Base-by-base conservation (phyloP, 2,888 invertebrate genomes). In the Lamellibrachia columna region DNA sequence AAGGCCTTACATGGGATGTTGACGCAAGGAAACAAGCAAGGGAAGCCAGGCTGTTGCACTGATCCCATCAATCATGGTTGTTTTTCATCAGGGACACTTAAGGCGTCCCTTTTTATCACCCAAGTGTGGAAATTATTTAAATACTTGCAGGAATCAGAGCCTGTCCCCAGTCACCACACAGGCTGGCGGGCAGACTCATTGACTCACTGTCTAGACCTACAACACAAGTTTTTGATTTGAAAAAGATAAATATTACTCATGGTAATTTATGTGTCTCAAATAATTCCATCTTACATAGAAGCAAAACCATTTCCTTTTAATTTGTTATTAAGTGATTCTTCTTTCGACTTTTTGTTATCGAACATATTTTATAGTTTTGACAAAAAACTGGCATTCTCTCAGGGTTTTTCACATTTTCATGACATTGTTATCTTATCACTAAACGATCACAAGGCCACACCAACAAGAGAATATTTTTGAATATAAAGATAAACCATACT, bases 91-190 rank as follows among this genome's bases (percentile, higher is more conserved):
- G 75, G 75, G 75, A n/a, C 75, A 15, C 75, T 75, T 75, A 75
- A n/a, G 75, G n/a, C 22, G 11, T 11, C 22, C 11, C 75, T 75
- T 75, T 75, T 75, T 75, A 75, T 75, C 75, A 75, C 75, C 40
- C 15, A 4, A 75, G 75, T 75, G 75, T 75, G 22, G 75, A 75
- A 75, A 11, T 75, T 15, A 75, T 22, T 75, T 75, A 75, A 22
- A 75, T 75, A 75, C 75, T 75, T 75, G 75, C 75, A 22, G 75
- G 75, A 75, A 75, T 75, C 75, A 22, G 75, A 75, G 75, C 75
- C 15, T 75, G 75, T 15, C 22, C 22, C 22, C 75, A 22, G 75
- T 6, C 1, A 11, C 60, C 60, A 60, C 75, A 75, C 75, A 75
- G 75, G 75, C 15, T 8, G 58, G 58, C 15, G 15, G 75, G 75